A percentile compares a stretch with the other conserved stretches of the same genome.
Evolutionary conservation across 2,888 invertebrate species (phyloP).

Genomic region (Acholoe squamosa): DNA sequence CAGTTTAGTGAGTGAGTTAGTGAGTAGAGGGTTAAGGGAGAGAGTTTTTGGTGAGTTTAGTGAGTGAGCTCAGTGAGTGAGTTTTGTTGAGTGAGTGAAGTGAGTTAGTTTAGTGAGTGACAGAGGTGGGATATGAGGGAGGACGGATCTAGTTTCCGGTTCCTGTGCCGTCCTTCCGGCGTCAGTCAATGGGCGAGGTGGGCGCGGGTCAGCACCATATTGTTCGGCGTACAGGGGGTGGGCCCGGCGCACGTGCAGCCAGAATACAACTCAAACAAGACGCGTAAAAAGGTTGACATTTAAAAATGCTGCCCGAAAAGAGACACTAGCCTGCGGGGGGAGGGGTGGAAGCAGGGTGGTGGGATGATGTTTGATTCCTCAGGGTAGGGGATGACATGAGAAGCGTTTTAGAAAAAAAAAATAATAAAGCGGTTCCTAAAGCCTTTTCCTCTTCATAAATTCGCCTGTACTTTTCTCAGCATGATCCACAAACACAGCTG

Average conservation of each 20-base stretch:
- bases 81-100: too few species aligned
- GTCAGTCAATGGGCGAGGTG: neutral
- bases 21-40: too few species aligned
- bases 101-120: too few species aligned
- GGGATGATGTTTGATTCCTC: neutral
- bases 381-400: neutral
- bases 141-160: too few species aligned
- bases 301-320: neutral
- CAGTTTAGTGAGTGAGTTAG: too few species aligned
- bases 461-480: too few species aligned
- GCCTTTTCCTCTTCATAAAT: too few species aligned
- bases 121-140: too few species aligned
- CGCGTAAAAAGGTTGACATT: conserved; percentile 9
- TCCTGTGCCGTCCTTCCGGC: neutral
- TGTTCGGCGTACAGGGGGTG: neutral
- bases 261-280: conserved; percentile 5
- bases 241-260: neutral
- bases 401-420: neutral
- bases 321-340: neutral
- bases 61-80: too few species aligned
- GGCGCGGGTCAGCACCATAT: neutral
- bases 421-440: too few species aligned
- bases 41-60: too few species aligned
- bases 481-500: too few species aligned
- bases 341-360: neutral